Base-by-base conservation (phyloP, 1,140 invertebrate species). In the Eupeodes corollae region DNA sequence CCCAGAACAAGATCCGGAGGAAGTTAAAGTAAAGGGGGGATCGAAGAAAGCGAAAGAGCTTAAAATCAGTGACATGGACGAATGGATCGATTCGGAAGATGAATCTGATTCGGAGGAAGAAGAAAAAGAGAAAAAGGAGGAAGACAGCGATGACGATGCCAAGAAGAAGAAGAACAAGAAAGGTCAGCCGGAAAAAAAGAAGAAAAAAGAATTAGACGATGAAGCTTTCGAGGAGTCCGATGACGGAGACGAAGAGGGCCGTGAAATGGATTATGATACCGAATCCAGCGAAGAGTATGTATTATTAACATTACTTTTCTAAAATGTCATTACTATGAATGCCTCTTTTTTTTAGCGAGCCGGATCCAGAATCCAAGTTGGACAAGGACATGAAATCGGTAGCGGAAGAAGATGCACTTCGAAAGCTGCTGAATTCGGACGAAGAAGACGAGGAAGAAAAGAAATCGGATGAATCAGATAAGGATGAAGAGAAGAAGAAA, bases 221-320 rank as follows among this genome's bases (percentile, higher is more conserved):
- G 91, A 93, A 61, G 90, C 90, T 0, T 78, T 88, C 44, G 92
- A 98, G 69, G 93, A 98, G 68, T 95, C 91, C 60, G 92, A 96
- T 72, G 92, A 96, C 69, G 92, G 92, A 0, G 92, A 97, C 69
- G 90, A 88, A 61, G 93, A 98, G 74, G 91, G 91, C 1, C 70
- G 86, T 51, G 92, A 98, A 73, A 74, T 79, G 47, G 87, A 90
- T 68, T 91, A 91, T 55, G 88, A 89, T 56, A 88, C 85, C 2
- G 86, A 89, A 58, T 88, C 86, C 5, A 86, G 84, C 14, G 79
- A 80, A 47, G 78, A 77, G 79, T 76, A 66, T 49, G 59, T 56
- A 21, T 32, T 41, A 43, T 33, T 10, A 9, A 15, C 1, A 42
- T 42, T 30, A 16, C 32, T 9, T 41, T 9, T 16, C 34, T 32